Evolutionary conservation across 2,113 vertebrate genomes (phyloP).

Genomic region (Corvus moneduloides): DNA sequence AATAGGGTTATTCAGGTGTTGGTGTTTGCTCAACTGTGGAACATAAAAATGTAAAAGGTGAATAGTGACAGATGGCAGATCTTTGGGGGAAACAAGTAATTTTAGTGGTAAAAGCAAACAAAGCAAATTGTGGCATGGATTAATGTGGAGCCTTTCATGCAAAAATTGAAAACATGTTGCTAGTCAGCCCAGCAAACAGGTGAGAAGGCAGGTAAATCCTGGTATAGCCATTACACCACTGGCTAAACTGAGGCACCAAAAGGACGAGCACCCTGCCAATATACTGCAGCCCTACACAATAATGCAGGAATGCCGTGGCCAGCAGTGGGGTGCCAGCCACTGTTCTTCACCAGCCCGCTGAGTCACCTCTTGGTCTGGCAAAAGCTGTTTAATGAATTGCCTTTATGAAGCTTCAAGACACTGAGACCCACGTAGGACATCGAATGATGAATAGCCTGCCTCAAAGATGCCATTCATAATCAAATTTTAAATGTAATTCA

Average conservation of each 20-base stretch:
- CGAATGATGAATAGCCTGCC: conserved; percentile 69
- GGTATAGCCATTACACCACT: neutral
- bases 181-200: neutral
- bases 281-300: neutral
- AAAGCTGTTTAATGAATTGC: conserved; percentile 67
- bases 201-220: neutral
- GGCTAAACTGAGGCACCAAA: neutral
- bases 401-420: conserved; percentile 64
- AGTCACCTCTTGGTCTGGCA: conserved; percentile 40
- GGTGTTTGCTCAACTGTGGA: conserved; percentile 49
- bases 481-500: conserved; percentile 70
- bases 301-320: neutral
- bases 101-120: conserved; percentile 52
- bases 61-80: conserved; percentile 56
- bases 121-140: conserved; percentile 53
- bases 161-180: conserved; percentile 45
- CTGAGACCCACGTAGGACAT: conserved; percentile 29
- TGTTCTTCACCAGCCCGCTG: neutral
- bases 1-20: conserved; percentile 35
- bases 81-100: conserved; percentile 61
- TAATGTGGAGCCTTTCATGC: conserved; percentile 54
- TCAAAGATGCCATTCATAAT: conserved; percentile 67
- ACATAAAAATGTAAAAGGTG: conserved; percentile 63
- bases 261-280: neutral
- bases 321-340: neutral